A percentile compares a stretch with the other conserved stretches of the same genome.
Conservation (phyloP, 1,140 invertebrate species). For the Brachionus sp. region DNA sequence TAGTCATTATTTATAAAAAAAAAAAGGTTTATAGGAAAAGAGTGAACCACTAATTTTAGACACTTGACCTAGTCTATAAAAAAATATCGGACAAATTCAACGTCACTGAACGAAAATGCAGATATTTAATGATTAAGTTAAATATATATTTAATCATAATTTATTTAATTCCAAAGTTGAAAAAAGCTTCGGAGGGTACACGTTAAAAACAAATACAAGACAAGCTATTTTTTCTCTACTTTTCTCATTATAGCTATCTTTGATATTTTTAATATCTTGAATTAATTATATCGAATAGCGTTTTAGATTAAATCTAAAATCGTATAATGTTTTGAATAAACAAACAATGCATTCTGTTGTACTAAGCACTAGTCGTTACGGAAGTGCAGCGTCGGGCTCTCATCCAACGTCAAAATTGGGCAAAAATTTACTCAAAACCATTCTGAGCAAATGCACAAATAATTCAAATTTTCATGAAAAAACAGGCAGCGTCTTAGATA, state of each 20-base stretch:
- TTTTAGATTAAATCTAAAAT: not conserved
- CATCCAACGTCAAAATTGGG: not conserved
- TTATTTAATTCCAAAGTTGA: not conserved
- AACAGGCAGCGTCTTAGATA: not conserved
- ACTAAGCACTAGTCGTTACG: not conserved
- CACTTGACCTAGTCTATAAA: not conserved
- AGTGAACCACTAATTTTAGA: not conserved
- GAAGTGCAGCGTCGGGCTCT: not conserved
- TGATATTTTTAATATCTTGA: not conserved
- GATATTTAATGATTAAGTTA: not conserved
- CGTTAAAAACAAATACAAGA: not conserved
- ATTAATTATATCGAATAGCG: not conserved
- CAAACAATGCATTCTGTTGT: not conserved
- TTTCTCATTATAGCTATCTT: not conserved
- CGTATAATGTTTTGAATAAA: not conserved
- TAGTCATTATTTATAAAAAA: no score
- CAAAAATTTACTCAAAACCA: constrained; percentile 19
- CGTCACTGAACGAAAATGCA: not conserved
- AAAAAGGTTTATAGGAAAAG: not conserved
- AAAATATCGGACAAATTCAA: not conserved
- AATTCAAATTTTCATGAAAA: not conserved
- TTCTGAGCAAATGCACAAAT: not conserved
- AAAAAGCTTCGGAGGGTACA: not conserved
- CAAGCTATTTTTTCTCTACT: not conserved
- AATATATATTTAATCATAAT: not conserved